Percentiles rank a stretch among this genome's conserved stretches.
Conservation (phyloP, 2,113 vertebrate genomes). For the Pitta sordida region DNA sequence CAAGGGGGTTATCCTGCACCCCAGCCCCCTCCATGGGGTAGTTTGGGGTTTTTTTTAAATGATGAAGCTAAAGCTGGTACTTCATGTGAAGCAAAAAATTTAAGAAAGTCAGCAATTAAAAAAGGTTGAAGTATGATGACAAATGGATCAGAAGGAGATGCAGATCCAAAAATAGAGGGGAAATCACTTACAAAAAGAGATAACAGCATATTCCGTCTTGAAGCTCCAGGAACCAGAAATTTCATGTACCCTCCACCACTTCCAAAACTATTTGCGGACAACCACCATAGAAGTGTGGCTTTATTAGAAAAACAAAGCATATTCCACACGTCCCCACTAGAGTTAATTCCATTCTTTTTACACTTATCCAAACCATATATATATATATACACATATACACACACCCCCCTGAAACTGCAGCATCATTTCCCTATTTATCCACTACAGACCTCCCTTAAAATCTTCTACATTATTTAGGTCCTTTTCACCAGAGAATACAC, state of each 20-base stretch:
- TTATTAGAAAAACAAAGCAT: background rate
- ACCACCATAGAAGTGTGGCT: background rate
- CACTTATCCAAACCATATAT: background rate
- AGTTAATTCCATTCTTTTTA: background rate
- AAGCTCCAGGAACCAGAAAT: background rate
- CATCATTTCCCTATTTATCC: background rate
- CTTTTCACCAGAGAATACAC: background rate
- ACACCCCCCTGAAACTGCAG: background rate
- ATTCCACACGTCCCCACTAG: background rate
- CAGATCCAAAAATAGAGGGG: background rate
- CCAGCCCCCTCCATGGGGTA: too few species aligned
- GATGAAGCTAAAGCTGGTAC: background rate
- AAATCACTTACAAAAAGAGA: background rate
- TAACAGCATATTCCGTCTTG: background rate
- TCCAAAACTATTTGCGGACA: background rate
- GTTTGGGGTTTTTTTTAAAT: background rate
- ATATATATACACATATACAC: background rate
- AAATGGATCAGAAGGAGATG: background rate
- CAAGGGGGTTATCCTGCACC: too few species aligned
- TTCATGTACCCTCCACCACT: background rate
- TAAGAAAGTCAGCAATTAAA: background rate
- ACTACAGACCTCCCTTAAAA: background rate
- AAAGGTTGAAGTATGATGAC: background rate
- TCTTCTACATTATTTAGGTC: background rate
- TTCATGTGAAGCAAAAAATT: background rate